Percentiles rank a stretch among this genome's conserved stretches.
Conservation (phyloP, 2,888 invertebrate species). For the Hipparchia sbordonii region DNA sequence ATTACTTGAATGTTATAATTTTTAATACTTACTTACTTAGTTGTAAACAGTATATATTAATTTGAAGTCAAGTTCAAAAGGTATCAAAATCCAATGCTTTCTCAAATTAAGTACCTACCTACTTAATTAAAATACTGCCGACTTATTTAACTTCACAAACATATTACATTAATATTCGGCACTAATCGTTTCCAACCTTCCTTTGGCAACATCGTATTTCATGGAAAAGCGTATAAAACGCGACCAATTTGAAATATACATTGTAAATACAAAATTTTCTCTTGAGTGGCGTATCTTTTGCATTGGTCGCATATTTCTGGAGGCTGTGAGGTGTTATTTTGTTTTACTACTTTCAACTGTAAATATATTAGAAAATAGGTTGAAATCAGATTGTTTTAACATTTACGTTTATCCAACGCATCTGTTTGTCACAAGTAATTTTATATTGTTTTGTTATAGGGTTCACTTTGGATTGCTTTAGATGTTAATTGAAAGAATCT, state of each 20-base stretch:
- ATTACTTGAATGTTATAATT: too few relatives aligned
- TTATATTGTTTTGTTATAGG: neutral
- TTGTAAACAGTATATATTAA: too few relatives aligned
- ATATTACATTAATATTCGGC: neutral
- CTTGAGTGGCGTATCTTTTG: slow-evolving; percentile 28
- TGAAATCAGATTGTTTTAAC: neutral
- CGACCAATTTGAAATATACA: slow-evolving; percentile 35
- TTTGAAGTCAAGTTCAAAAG: too few relatives aligned
- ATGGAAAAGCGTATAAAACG: slow-evolving; percentile 31
- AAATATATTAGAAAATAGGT: neutral
- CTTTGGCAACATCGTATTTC: slow-evolving; percentile 34
- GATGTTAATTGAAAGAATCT: slow-evolving; percentile 38
- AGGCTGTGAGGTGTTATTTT: slow-evolving; percentile 9
- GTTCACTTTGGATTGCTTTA: slow-evolving; percentile 10
- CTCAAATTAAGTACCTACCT: too few relatives aligned
- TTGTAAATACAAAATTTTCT: slow-evolving; percentile 21
- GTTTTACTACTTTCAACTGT: slow-evolving; percentile 17
- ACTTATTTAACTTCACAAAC: too few relatives aligned
- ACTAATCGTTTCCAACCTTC: slow-evolving; percentile 5
- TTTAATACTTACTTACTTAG: too few relatives aligned
- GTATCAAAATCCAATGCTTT: too few relatives aligned
- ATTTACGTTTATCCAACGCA: neutral
- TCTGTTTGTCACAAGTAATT: neutral
- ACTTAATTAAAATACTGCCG: too few relatives aligned
- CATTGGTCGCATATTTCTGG: slow-evolving; percentile 32